phyloP scores from a whole-genome alignment of 2,888 invertebrate genomes.

The Eretmocerus hayati region DNA sequence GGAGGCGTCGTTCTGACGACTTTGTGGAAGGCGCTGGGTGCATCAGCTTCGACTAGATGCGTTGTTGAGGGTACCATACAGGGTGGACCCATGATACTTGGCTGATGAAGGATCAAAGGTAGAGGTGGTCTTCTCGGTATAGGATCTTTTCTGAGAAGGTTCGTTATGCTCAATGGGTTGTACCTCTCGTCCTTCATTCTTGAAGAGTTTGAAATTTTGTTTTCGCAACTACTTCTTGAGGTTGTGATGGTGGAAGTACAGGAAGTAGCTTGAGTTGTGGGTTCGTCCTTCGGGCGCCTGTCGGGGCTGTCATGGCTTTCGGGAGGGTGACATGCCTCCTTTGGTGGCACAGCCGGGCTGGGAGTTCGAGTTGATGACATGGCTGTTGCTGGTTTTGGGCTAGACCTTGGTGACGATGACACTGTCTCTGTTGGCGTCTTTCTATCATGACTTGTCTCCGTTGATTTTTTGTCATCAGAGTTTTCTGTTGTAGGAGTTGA shows the following conservation, averaged over 20 bases:
- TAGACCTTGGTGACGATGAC: constrained; percentile 21
- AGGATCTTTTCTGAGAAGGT: constrained; percentile 43
- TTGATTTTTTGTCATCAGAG: too few relatives aligned
- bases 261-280: constrained; percentile 27
- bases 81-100: background rate
- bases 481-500: constrained; percentile 26
- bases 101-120: constrained; percentile 1
- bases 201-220: background rate
- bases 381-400: constrained; percentile 20
- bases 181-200: constrained; percentile 38
- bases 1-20: constrained; percentile 37
- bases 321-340: constrained; percentile 36
- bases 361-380: constrained; percentile 28
- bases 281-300: constrained; percentile 26
- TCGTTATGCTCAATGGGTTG: constrained; percentile 43
- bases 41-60: constrained; percentile 21
- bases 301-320: constrained; percentile 22
- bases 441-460: too few relatives aligned
- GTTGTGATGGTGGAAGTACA: constrained; percentile 5
- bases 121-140: background rate
- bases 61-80: too few relatives aligned
- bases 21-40: constrained; percentile 16
- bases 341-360: constrained; percentile 33
- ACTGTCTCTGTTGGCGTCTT: constrained; percentile 41
- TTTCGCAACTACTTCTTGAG: background rate